Evolutionary conservation across 2,113 vertebrate genomes (phyloP).

Genomic region (Carollia perspicillata): DNA sequence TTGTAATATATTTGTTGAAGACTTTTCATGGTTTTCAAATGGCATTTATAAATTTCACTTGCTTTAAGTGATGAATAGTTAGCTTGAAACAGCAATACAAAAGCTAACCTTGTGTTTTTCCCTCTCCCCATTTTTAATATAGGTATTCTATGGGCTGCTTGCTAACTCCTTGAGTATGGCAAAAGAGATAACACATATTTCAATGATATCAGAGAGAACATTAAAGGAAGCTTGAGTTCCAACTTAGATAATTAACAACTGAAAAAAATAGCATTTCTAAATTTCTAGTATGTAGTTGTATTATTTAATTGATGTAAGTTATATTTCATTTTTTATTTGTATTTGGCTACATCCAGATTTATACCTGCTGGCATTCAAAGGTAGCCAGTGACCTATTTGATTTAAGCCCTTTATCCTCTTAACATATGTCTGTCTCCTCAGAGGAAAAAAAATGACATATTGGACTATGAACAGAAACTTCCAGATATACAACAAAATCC

Average conservation of each 20-base stretch:
- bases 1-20: constrained; percentile 58
- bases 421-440: fast-evolving
- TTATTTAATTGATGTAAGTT: neutral
- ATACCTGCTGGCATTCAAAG: neutral
- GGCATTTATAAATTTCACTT: constrained; percentile 35
- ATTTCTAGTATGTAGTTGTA: neutral
- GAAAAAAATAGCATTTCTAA: neutral
- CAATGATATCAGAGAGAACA: neutral
- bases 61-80: constrained; percentile 4
- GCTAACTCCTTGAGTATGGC: neutral
- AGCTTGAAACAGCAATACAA: neutral
- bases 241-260: neutral
- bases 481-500: neutral
- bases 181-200: neutral
- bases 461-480: neutral
- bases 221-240: neutral
- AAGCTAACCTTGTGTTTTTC: neutral
- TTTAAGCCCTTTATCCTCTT: neutral
- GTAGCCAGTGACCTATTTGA: neutral
- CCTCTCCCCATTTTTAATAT: neutral
- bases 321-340: neutral
- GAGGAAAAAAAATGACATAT: neutral
- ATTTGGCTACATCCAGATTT: neutral
- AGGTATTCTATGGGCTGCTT: neutral
- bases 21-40: constrained; percentile 51